Evolutionary conservation across 2,797 vertebrate species (phyloP), one percentile per base, ranked within the genome.

Genomic region (Lophotriccus pileatus): DNA sequence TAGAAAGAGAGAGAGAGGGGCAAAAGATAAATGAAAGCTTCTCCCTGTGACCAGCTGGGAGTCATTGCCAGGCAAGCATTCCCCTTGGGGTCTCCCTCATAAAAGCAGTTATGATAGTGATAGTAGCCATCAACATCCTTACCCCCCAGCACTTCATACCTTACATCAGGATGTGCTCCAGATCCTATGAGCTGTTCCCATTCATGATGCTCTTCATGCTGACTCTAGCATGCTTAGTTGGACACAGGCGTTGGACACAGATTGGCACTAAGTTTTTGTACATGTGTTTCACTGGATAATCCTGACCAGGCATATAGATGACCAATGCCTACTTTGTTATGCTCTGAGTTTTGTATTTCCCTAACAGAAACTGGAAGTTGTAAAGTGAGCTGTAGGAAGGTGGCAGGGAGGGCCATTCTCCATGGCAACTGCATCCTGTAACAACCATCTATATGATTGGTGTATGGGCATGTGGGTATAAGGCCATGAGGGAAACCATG

Each of bases 11-110:
- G 20, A 25, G 9, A 7, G 32, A 6, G 27, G 10, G 3, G 7
- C 0, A 14, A 22, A 47, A 32, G 72, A 4, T 27, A 32, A 43
- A 60, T 25, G 14, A 37, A 44, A 64, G 3, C 1, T 5, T 49
- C 9, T 46, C 6, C 7, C 34, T 64, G n/a, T 60, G 41, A 43
- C 7, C 25, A 43, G 22, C 6, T 58, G 37, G 17, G 30, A 66
- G 30, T 41, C 21, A 53, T 12, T 72, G 17, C 22, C 43, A 58
- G 21, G 14, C 1, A 2, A 72, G 5, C 22, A 64, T 25, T n/a
- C 10, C 7, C 5, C 46, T 76, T 7, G 3, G 1, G 1, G 2
- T 39, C 20, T 83, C 18, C 52, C 18, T 32, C 8, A 27, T 9
- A 12, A 15, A 9, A 46, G 7, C 8, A 24, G 6, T 36, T 73